Conservation (phyloP, 2,113 vertebrate genomes). For the Lophochroa leadbeateri region DNA sequence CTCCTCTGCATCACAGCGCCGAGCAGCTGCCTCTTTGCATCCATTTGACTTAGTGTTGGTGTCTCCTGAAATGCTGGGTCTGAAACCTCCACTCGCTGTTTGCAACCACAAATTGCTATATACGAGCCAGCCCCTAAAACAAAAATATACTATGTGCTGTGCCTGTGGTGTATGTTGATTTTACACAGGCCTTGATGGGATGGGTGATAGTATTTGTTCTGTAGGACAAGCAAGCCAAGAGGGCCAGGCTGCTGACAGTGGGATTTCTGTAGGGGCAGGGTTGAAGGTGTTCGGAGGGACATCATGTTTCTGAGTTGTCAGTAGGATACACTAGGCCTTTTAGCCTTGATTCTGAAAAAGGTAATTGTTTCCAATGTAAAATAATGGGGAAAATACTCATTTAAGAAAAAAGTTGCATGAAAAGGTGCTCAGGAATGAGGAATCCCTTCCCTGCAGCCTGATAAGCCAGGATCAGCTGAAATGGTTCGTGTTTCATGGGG, state of each 20-base stretch:
- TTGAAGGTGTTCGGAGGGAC: neutral
- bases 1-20: neutral
- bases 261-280: neutral
- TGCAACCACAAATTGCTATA: neutral
- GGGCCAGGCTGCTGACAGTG: neutral
- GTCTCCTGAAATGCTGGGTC: neutral
- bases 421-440: neutral
- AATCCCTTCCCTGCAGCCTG: neutral
- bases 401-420: neutral
- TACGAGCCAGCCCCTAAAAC: neutral
- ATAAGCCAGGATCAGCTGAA: neutral
- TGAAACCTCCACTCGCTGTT: neutral
- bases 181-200: accelerated
- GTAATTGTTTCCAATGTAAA: neutral
- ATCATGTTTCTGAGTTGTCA: neutral
- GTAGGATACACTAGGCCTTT: neutral
- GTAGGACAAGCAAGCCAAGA: neutral
- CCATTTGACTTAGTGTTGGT: neutral
- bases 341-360: neutral
- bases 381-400: neutral
- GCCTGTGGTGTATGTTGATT: neutral
- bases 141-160: neutral
- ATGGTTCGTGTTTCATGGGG: neutral
- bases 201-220: neutral
- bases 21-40: neutral